These are phyloP conservation scores for Vulpes ferrilata DNA, from an alignment of 2,113 vertebrate species.

Conservation along the genomic window DNA sequence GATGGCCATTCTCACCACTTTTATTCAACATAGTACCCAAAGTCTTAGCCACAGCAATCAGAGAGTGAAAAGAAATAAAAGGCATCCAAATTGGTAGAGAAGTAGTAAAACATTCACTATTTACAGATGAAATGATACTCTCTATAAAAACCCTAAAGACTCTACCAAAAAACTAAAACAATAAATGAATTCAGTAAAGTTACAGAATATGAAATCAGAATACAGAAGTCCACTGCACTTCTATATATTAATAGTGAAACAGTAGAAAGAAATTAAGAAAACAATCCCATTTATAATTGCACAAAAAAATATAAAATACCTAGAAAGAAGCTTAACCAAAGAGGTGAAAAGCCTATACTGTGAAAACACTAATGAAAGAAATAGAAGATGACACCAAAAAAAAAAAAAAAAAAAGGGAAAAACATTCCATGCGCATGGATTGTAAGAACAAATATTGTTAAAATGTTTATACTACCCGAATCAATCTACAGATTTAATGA, in stretches of 20 bases:
- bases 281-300: background rate
- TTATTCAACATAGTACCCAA: background rate
- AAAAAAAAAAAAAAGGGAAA: background rate
- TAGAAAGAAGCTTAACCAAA: background rate
- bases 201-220: background rate
- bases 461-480: background rate
- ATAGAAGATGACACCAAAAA: background rate
- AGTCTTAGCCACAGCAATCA: background rate
- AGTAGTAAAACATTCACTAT: background rate
- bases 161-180: background rate
- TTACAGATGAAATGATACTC: background rate
- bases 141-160: background rate
- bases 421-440: background rate
- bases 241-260: background rate
- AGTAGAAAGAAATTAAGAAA: background rate
- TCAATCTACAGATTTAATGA: background rate
- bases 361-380: background rate
- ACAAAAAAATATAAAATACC: background rate
- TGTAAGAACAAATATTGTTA: background rate
- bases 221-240: background rate
- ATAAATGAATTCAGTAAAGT: background rate
- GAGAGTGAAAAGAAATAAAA: background rate
- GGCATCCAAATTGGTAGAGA: background rate
- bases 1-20: background rate
- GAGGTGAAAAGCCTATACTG: background rate